phyloP scores from a whole-genome alignment of 1,140 invertebrate genomes.

The Colletes latitarsis region DNA sequence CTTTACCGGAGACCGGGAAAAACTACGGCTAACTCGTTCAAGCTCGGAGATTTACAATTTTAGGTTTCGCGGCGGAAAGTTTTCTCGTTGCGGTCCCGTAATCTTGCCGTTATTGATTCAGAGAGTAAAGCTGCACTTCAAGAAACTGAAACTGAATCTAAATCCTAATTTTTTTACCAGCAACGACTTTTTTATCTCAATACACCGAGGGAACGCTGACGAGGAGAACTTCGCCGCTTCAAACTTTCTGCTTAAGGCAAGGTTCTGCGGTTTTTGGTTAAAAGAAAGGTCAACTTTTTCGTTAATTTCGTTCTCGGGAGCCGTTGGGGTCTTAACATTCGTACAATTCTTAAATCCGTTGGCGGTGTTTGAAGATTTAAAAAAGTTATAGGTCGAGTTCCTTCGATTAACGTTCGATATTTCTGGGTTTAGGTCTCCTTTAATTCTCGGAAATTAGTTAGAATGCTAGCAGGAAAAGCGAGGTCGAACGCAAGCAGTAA shows the following conservation, averaged over 20 bases:
- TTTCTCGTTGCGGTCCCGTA: slow-evolving; percentile 43
- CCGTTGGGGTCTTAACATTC: no score
- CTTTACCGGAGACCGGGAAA: slow-evolving; percentile 24
- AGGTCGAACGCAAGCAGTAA: no score
- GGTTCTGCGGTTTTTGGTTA: no score
- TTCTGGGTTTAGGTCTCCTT: no score
- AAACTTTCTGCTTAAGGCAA: slow-evolving; percentile 4
- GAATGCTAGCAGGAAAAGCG: no score
- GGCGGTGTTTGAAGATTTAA: no score
- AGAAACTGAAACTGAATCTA: slow-evolving; percentile 23
- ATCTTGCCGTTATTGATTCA: slow-evolving; percentile 44
- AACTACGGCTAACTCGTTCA: slow-evolving; percentile 35
- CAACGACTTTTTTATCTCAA: slow-evolving; percentile 22
- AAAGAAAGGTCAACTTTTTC: no score
- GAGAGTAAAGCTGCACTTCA: slow-evolving; percentile 4
- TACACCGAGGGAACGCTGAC: background rate
- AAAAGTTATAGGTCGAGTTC: no score
- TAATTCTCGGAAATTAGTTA: no score
- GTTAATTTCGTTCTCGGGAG: no score
- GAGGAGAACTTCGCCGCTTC: background rate
- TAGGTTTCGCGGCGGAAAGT: slow-evolving; percentile 36
- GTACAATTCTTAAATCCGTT: no score
- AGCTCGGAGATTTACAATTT: slow-evolving; percentile 49
- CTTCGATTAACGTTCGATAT: no score
- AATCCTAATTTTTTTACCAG: slow-evolving; percentile 14